Conservation (phyloP, 2,113 vertebrate genomes). For the Esox niger region DNA sequence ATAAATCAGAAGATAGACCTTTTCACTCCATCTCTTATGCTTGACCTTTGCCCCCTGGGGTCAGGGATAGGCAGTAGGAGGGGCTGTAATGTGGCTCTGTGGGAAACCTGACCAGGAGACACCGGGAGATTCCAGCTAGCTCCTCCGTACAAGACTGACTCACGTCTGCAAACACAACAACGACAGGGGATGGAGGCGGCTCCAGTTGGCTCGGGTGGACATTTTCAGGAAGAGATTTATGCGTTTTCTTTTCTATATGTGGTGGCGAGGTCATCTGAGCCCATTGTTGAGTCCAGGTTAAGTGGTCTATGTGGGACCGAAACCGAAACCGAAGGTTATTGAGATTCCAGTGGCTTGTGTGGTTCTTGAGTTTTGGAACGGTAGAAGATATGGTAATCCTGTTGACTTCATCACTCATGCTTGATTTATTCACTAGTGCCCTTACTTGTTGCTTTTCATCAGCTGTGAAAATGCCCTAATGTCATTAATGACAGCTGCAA, state of each 20-base stretch:
- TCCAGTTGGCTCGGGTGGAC: conserved; percentile 21
- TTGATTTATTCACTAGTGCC: not conserved
- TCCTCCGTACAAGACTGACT: conserved; percentile 54
- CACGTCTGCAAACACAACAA: conserved; percentile 44
- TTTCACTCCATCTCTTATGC: conserved; percentile 67
- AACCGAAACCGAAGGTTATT: conserved; percentile 24
- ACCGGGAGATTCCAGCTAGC: not conserved
- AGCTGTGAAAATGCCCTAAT: conserved; percentile 14
- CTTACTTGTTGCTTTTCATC: not conserved
- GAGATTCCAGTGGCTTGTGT: not conserved
- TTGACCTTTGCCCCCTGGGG: conserved; percentile 54
- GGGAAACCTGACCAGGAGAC: conserved; percentile 60
- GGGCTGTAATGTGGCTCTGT: conserved; percentile 19
- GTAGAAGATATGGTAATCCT: not conserved
- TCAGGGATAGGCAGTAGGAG: not conserved
- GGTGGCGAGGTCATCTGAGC: conserved; percentile 42
- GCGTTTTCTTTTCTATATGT: conserved; percentile 36
- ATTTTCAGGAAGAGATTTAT: conserved; percentile 45
- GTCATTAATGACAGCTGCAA: conserved; percentile 10
- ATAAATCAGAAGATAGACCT: conserved; percentile 72
- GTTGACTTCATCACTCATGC: conserved; percentile 1
- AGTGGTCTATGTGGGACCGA: conserved; percentile 8
- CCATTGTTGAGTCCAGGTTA: conserved; percentile 23
- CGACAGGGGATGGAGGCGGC: conserved; percentile 20
- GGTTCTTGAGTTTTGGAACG: conserved; percentile 1